Percentiles rank a stretch among this genome's conserved stretches.
Evolutionary conservation across 2,888 invertebrate genomes (phyloP).

Genomic region (Pyrochroa serraticornis): DNA sequence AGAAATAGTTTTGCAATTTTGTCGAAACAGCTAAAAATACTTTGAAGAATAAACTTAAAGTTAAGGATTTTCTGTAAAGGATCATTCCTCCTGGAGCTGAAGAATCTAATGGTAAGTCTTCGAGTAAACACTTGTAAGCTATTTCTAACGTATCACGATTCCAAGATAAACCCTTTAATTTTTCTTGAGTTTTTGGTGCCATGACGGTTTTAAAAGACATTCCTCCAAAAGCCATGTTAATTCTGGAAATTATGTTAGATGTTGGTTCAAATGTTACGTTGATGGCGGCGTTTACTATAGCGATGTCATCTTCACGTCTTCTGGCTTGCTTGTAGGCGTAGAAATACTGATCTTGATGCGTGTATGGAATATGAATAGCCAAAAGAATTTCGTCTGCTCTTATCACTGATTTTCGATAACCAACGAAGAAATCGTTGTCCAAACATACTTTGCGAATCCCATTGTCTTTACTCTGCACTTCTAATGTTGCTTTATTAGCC

Average conservation of each 20-base stretch:
- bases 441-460: conserved; percentile 69
- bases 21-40: conserved; percentile 68
- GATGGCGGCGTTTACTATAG: conserved; percentile 89
- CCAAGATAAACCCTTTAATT: conserved; percentile 50
- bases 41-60: conserved; percentile 76
- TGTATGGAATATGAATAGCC: conserved; percentile 79
- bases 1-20: conserved; percentile 62
- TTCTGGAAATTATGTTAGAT: conserved; percentile 64
- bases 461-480: conserved; percentile 64
- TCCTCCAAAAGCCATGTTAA: conserved; percentile 85
- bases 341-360: conserved; percentile 72
- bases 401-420: conserved; percentile 81
- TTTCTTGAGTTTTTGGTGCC: conserved; percentile 69
- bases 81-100: conserved; percentile 75
- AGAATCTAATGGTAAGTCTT: conserved; percentile 77
- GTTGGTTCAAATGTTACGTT: conserved; percentile 69
- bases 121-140: conserved; percentile 67
- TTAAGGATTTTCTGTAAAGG: conserved; percentile 67
- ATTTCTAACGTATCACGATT: conserved; percentile 55
- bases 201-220: conserved; percentile 88
- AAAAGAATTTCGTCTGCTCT: conserved; percentile 79
- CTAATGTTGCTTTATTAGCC: conserved; percentile 73
- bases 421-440: conserved; percentile 82
- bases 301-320: conserved; percentile 92
- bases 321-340: conserved; percentile 90